Evolutionary conservation across 2,888 invertebrate species (phyloP).

Genomic region (Aphodius sticticus): DNA sequence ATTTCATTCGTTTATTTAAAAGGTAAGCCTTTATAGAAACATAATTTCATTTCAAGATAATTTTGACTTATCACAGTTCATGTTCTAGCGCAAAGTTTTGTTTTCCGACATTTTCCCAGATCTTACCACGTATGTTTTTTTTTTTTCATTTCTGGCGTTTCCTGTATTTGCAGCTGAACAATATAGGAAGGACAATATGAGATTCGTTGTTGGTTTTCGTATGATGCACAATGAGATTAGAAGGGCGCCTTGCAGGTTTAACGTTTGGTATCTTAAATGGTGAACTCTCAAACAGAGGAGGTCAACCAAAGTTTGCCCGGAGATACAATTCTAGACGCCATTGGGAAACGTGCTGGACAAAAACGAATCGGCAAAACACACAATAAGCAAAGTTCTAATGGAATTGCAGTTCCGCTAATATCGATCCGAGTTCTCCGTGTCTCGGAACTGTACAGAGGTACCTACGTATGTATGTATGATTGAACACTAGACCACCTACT

Average conservation of each 20-base stretch:
- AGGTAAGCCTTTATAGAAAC: no score
- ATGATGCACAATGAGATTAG: slow-evolving; percentile 10
- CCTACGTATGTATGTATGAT: slow-evolving; percentile 14
- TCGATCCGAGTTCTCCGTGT: slow-evolving; percentile 12
- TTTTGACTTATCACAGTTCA: no score
- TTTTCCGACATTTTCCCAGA: no score
- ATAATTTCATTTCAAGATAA: no score
- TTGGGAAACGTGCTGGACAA: neutral
- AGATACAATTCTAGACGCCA: neutral
- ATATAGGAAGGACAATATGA: no score
- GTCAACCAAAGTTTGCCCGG: slow-evolving; percentile 9
- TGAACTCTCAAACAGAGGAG: slow-evolving; percentile 13
- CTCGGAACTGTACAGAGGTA: neutral
- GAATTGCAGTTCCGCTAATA: slow-evolving; percentile 15
- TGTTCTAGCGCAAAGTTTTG: no score
- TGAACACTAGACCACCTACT: slow-evolving; percentile 11
- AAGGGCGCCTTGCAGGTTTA: slow-evolving; percentile 6
- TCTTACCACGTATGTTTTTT: no score
- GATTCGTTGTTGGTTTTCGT: neutral
- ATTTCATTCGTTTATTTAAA: no score
- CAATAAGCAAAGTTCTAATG: slow-evolving; percentile 15
- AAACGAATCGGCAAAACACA: slow-evolving; percentile 6
- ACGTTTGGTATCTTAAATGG: slow-evolving; percentile 11
- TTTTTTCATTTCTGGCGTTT: no score
- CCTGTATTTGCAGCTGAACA: no score